A percentile compares a stretch with the other conserved stretches of the same genome.
These are phyloP conservation scores for Drosophila neocordata DNA, from an alignment of 1,140 invertebrate genomes.

Conservation along the genomic window DNA sequence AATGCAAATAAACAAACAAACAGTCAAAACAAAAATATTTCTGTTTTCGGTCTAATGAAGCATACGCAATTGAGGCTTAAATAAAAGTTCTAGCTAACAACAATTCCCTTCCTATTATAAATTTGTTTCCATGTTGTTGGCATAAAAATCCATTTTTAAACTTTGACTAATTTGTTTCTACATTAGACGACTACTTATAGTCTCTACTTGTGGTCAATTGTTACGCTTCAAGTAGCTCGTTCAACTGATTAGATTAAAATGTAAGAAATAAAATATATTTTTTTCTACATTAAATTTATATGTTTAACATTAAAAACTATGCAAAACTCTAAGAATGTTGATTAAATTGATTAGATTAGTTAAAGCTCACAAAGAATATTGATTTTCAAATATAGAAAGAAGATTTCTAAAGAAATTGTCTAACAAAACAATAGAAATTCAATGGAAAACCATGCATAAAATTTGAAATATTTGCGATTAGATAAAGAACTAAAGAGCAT, in stretches of 20 bases:
- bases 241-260: constrained; percentile 36
- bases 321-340: too few species aligned
- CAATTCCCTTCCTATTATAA: constrained; percentile 2
- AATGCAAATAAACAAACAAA: constrained; percentile 48
- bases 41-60: constrained; percentile 45
- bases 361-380: not conserved
- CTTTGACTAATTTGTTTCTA: constrained; percentile 43
- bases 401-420: not conserved
- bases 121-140: constrained; percentile 7
- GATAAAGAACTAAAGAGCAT: not conserved
- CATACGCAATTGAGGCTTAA: constrained; percentile 26
- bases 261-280: not conserved
- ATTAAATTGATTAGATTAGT: not conserved
- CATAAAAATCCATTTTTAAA: constrained; percentile 30
- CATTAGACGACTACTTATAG: constrained; percentile 3
- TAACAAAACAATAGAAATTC: not conserved
- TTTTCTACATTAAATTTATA: not conserved
- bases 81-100: not conserved
- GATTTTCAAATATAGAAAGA: not conserved
- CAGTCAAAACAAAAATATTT: constrained; percentile 11
- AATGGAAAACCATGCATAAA: not conserved
- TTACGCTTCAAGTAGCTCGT: constrained; percentile 20
- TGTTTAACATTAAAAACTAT: not conserved
- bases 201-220: constrained; percentile 33
- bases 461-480: not conserved